Evolutionary conservation across 2,797 vertebrate genomes (phyloP).

Genomic region (Cercopithecus neglectus): DNA sequence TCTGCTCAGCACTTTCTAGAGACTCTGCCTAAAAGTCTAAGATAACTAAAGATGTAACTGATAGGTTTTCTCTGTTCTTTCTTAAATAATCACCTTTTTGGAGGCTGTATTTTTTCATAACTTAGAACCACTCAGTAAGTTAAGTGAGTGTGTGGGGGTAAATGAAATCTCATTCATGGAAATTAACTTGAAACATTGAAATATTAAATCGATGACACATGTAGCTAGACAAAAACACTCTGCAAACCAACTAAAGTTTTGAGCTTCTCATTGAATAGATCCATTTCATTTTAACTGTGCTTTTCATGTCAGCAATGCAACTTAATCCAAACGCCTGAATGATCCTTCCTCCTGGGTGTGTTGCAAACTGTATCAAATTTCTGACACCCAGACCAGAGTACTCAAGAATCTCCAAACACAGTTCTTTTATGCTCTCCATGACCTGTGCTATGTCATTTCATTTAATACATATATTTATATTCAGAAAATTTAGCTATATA

Average conservation of each 20-base stretch:
- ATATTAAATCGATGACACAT: background rate
- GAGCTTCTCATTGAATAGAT: background rate
- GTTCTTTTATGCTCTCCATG: background rate
- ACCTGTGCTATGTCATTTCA: background rate
- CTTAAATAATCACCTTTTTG: background rate
- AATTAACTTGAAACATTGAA: background rate
- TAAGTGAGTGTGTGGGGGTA: background rate
- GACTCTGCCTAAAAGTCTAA: background rate
- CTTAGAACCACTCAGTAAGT: background rate
- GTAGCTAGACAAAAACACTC: background rate
- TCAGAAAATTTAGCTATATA: background rate
- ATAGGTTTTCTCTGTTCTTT: background rate
- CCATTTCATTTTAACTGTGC: background rate
- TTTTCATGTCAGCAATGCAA: background rate
- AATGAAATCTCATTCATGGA: background rate
- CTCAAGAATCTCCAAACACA: background rate
- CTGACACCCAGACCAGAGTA: background rate
- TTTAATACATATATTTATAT: background rate
- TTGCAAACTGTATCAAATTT: background rate
- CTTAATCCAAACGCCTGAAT: background rate
- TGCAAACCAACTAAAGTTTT: background rate
- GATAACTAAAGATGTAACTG: background rate
- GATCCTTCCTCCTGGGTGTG: background rate
- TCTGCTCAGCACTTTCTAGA: background rate
- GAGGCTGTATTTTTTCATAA: background rate